These are phyloP conservation scores for Sitta carolinensis DNA, from an alignment of 2,797 vertebrate genomes.

Conservation along the genomic window DNA sequence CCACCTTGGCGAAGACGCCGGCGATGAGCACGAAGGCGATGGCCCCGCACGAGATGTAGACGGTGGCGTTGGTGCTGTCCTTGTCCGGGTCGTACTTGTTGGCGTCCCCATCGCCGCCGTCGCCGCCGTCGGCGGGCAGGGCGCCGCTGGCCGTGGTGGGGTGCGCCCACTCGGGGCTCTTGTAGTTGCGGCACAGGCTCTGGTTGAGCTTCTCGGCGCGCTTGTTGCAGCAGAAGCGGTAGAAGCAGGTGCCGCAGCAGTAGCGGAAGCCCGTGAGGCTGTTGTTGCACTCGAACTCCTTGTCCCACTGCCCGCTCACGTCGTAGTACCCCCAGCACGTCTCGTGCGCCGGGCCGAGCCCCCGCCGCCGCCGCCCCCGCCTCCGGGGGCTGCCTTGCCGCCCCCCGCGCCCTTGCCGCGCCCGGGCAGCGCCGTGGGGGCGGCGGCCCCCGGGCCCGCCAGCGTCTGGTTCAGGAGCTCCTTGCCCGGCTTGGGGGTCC, in stretches of 20 bases:
- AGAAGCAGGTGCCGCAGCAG: constrained; percentile 97
- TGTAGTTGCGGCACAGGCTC: constrained; percentile 92
- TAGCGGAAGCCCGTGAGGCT: constrained; percentile 90
- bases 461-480: constrained; percentile 56
- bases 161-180: constrained; percentile 92
- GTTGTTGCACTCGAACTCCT: constrained; percentile 97
- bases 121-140: constrained; percentile 77
- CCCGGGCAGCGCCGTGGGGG: constrained; percentile 50
- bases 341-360: constrained; percentile 78
- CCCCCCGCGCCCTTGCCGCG: constrained; percentile 53
- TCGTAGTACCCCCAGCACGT: constrained; percentile 96
- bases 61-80: constrained; percentile 95
- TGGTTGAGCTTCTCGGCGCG: constrained; percentile 92
- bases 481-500: constrained; percentile 30
- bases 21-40: constrained; percentile 91
- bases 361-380: constrained; percentile 35
- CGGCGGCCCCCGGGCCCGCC: constrained; percentile 25
- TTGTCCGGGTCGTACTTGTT: constrained; percentile 92
- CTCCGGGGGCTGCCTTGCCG: constrained; percentile 42
- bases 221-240: constrained; percentile 97
- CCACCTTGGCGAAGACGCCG: constrained; percentile 93
- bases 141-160: constrained; percentile 78
- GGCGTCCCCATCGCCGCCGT: constrained; percentile 72
- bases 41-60: constrained; percentile 96
- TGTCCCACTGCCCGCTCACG: constrained; percentile 96